Base-by-base conservation (phyloP, 2,888 invertebrate species). In the Chesias legatella region DNA sequence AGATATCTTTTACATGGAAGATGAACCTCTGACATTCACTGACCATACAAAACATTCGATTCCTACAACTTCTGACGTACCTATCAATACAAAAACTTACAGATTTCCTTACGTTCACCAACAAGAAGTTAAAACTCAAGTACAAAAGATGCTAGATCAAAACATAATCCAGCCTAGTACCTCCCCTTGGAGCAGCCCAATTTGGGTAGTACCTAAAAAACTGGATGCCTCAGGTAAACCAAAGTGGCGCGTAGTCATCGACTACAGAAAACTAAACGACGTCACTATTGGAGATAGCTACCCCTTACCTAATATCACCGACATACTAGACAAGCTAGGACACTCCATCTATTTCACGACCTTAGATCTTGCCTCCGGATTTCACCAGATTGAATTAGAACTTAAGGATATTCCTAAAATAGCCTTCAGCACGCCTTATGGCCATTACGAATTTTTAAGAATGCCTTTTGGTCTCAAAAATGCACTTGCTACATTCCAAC, bases 401-500 rank as follows among this genome's bases (percentile, higher is more conserved):
- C 26, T 51, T 22, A n/a, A 26, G 4, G 58, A 61, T 22, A 48
- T 25, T 25, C 8, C 20, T 0, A 60, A 62, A 45, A 63, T 56
- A 5, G 60, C 57, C 0, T 63, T 63, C 20, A 48, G 27, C 1
- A 60, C 58, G 1, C 52, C 40, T 4, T 37, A 9, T 0, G 58
- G 57, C 0, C 60, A 63, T 9, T 63, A 37, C 13, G 59, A 63
- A 43, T 64, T 63, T 9, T 17, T 24, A 0, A 28, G 60, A 6
- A 60, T 60, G 56, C 61, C 58, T 0, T 62, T 67, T 31, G 61
- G 60, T 0, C 21, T 63, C 0, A 37, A 49, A 34, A 46, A 30
- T 8, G 74, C 77, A 1, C 78, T 79, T 0, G 63, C 67, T 1
- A 73, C 74, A 0, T 76, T 79, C 34, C 75, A 76, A 52, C 33